phyloP scores from a whole-genome alignment of 2,888 invertebrate species.

The Patella caerulea region DNA sequence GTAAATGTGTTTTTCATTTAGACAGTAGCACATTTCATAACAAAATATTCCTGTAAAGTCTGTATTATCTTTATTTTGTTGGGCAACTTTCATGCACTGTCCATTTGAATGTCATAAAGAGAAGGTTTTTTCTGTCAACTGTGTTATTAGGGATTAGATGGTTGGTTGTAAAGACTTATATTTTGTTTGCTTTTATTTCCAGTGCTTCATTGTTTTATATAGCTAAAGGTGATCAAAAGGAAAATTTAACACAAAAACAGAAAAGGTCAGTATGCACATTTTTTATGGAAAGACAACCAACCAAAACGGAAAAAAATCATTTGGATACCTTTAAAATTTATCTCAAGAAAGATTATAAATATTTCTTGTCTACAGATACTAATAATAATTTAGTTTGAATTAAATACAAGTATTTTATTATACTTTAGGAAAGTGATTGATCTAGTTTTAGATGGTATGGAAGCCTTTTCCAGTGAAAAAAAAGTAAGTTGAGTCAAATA shows the following conservation, averaged over 20 bases:
- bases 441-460: conserved; percentile 90
- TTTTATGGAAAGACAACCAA: not conserved
- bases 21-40: not conserved
- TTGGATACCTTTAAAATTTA: no score
- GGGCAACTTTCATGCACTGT: no score
- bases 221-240: conserved; percentile 87
- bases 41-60: no score
- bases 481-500: conserved; percentile 73
- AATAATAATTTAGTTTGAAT: no score
- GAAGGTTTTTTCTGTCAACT: no score
- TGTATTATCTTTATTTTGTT: no score
- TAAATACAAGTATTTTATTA: not conserved
- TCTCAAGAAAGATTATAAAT: no score
- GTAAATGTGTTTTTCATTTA: conserved; percentile 44
- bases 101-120: no score
- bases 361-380: no score
- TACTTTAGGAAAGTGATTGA: conserved; percentile 79
- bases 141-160: no score
- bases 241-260: conserved; percentile 79
- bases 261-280: conserved; percentile 42
- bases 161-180: no score
- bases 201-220: conserved; percentile 96
- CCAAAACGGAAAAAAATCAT: no score
- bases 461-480: conserved; percentile 85
- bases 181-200: conserved; percentile 29